phyloP scores from a whole-genome alignment of 2,888 invertebrate genomes.

The Girardia tigrina region DNA sequence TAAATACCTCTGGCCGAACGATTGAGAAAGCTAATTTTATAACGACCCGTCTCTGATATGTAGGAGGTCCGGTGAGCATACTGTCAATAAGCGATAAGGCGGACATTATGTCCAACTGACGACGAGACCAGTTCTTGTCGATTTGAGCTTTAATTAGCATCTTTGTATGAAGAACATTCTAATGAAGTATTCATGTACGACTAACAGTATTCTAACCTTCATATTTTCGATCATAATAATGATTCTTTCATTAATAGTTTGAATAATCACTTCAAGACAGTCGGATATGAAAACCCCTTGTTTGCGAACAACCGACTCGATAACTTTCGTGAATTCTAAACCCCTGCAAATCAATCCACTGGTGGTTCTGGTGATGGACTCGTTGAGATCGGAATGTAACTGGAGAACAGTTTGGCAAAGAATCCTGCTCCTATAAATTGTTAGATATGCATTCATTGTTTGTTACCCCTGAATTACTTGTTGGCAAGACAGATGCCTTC shows the following conservation, averaged over 20 bases:
- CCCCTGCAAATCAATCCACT: not conserved
- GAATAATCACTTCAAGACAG: not conserved
- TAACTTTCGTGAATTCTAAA: constrained; percentile 21
- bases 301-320: not conserved
- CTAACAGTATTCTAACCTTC: not conserved
- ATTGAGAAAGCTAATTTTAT: not conserved
- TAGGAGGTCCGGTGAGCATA: not conserved
- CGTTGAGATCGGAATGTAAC: constrained; percentile 47
- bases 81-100: not conserved
- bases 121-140: constrained; percentile 7
- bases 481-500: not conserved
- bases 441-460: no score
- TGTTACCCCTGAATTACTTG: not conserved
- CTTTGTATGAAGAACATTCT: not conserved
- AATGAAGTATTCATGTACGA: not conserved
- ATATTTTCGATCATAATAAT: not conserved
- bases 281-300: not conserved
- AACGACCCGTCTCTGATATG: not conserved
- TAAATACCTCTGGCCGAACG: not conserved
- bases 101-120: not conserved
- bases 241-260: not conserved
- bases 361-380: constrained; percentile 55
- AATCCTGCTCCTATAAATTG: not conserved
- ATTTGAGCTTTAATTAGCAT: not conserved
- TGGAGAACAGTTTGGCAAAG: not conserved